These are phyloP conservation scores for Cerceris rybyensis DNA, from an alignment of 2,888 invertebrate species.

Conservation along the genomic window DNA sequence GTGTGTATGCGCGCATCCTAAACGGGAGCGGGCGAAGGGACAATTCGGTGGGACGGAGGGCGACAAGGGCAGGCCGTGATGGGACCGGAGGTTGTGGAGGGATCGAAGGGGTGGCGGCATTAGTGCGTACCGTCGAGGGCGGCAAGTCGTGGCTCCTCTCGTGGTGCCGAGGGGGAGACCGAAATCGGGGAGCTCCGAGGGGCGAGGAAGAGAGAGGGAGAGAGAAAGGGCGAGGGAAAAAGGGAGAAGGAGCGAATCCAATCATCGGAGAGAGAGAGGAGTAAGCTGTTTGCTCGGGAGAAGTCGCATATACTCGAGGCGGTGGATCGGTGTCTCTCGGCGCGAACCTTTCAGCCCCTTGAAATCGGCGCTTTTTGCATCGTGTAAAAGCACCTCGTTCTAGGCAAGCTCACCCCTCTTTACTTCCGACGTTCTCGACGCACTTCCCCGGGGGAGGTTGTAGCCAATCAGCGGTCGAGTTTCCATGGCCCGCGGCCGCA, in stretches of 20 bases:
- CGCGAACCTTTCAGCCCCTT: background rate
- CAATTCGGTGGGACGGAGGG: constrained; percentile 40
- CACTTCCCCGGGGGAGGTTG: constrained; percentile 69
- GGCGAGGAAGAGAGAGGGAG: constrained; percentile 25
- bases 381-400: constrained; percentile 57
- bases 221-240: constrained; percentile 20
- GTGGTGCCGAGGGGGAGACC: constrained; percentile 37
- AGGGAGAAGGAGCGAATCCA: constrained; percentile 1
- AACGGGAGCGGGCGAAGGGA: constrained; percentile 44
- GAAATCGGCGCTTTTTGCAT: constrained; percentile 33
- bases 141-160: constrained; percentile 24
- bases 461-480: constrained; percentile 66
- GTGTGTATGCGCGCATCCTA: constrained; percentile 14
- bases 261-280: too few relatives aligned
- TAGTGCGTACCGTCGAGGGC: constrained; percentile 45
- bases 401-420: constrained; percentile 67
- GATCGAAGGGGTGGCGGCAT: constrained; percentile 68
- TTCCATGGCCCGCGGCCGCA: constrained; percentile 54
- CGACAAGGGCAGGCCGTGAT: constrained; percentile 52
- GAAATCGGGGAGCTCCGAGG: constrained; percentile 44
- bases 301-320: too few relatives aligned
- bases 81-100: constrained; percentile 57
- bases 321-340: background rate
- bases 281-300: constrained; percentile 49
- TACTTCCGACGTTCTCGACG: constrained; percentile 60